Evolutionary conservation across 2,888 invertebrate species (phyloP), one percentile per base, ranked within the genome.

Genomic region (Idaea dimidiata): DNA sequence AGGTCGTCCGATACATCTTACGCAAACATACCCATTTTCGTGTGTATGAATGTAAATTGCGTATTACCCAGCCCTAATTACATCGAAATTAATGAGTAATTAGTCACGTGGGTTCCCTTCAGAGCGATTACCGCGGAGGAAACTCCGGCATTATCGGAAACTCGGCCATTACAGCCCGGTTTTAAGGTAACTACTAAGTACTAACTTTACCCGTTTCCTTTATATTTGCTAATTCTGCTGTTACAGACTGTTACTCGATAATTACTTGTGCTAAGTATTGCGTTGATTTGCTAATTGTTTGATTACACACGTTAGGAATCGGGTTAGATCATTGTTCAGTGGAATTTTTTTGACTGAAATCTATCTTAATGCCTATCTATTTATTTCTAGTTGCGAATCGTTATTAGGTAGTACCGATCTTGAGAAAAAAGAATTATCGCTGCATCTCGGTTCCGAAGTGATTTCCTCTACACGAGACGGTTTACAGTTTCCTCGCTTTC

Each of bases 241-340:
- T 66, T 66, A 60, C 32, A 24, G 24, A 24, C 1, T 63, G 58
- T 59, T 57, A 31, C 55, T 14, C 24, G 63, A n/a, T 65, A 68
- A 71, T 72, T 65, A 67, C 58, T 60, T 59, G 66, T 62, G n/a
- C n/a, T 69, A 65, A 65, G 67, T 57, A 64, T 62, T 65, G 66
- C 66, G 68, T 65, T 57, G 61, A 59, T 65, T 65, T 62, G 61
- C 61, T 67, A 64, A 63, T 62, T 54, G 31, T 32, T 55, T 61
- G 59, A 65, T 67, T 67, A 60, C 65, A 59, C 43, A 10, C 54
- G 54, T 56, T 56, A 56, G 18, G 5, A 56, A 17, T 17, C 8
- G 55, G 16, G 17, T 16, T 17, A 55, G 17, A 55, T 17, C 17
- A 55, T 55, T 17, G 55, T 55, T n/a, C 56, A 17, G 43, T 43